These are phyloP conservation scores for Sphaerophoria rueppellii DNA, from an alignment of 2,888 invertebrate species.

Conservation along the genomic window DNA sequence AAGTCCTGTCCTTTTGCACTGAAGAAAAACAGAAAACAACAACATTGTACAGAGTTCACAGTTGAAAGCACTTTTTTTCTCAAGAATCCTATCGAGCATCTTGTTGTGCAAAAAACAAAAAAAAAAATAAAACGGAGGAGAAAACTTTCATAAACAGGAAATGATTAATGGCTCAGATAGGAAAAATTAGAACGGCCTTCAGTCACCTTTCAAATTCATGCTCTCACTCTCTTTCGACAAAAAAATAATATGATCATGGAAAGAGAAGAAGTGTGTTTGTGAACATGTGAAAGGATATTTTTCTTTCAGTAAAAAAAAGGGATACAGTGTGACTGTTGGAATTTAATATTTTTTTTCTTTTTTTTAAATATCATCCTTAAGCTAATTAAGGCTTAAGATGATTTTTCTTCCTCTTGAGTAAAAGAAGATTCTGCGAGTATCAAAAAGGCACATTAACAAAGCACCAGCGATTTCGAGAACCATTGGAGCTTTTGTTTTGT, in stretches of 20 bases:
- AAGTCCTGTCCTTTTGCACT: not conserved
- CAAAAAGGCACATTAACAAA: conserved; percentile 41
- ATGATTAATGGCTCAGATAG: conserved; percentile 61
- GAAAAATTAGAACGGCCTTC: conserved; percentile 59
- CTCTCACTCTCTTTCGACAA: not conserved
- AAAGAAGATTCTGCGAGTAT: conserved; percentile 24
- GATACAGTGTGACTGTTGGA: conserved; percentile 10
- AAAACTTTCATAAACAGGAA: conserved; percentile 64
- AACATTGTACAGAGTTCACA: conserved; percentile 22
- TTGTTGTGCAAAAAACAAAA: conserved; percentile 15
- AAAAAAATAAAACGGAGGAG: conserved; percentile 5
- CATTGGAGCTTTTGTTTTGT: conserved; percentile 31
- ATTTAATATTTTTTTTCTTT: not conserved
- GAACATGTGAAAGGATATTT: conserved; percentile 39
- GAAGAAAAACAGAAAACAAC: not conserved
- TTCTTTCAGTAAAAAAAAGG: not conserved
- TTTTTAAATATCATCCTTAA: not conserved
- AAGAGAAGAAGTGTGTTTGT: not conserved
- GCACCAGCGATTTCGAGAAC: conserved; percentile 26
- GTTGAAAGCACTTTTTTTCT: conserved; percentile 41
- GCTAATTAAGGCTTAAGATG: conserved; percentile 12
- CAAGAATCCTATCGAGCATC: conserved; percentile 45
- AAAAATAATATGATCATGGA: not conserved
- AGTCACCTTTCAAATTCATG: conserved; percentile 58
- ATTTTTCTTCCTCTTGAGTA: not conserved